Evolutionary conservation across 2,888 invertebrate genomes (phyloP).

Genomic region (Polymixis lichenea): DNA sequence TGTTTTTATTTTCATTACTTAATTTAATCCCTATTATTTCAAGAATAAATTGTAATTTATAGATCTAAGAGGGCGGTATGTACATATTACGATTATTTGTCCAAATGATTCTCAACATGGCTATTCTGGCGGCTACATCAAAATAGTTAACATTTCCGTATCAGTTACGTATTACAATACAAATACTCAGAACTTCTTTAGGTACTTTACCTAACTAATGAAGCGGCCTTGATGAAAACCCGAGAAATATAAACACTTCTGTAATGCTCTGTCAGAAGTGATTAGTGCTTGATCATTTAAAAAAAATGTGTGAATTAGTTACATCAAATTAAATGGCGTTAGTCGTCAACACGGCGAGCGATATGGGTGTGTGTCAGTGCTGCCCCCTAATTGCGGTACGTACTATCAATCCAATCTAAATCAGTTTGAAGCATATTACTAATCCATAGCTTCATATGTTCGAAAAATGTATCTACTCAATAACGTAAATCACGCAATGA

Average conservation of each 20-base stretch:
- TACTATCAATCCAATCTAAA: too few species aligned
- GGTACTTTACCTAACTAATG: neutral
- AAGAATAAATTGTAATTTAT: conserved; percentile 6
- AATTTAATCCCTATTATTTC: neutral
- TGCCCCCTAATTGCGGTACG: too few species aligned
- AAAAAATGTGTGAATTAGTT: conserved; percentile 4
- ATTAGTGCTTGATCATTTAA: conserved; percentile 1
- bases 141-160: conserved; percentile 40
- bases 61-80: neutral
- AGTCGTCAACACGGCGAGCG: neutral
- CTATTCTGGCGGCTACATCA: conserved; percentile 6
- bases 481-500: too few species aligned
- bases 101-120: conserved; percentile 19
- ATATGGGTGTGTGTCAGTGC: neutral
- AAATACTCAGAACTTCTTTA: conserved; percentile 4
- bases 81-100: conserved; percentile 14
- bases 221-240: conserved; percentile 43
- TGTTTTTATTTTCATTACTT: too few species aligned
- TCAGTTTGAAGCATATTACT: too few species aligned
- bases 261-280: neutral
- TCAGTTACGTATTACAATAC: conserved; percentile 3
- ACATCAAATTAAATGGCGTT: too few species aligned
- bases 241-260: conserved; percentile 7
- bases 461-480: too few species aligned
- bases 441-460: too few species aligned